Conservation (phyloP, 2,888 invertebrate species). For the Lacanobia wlatinum region DNA sequence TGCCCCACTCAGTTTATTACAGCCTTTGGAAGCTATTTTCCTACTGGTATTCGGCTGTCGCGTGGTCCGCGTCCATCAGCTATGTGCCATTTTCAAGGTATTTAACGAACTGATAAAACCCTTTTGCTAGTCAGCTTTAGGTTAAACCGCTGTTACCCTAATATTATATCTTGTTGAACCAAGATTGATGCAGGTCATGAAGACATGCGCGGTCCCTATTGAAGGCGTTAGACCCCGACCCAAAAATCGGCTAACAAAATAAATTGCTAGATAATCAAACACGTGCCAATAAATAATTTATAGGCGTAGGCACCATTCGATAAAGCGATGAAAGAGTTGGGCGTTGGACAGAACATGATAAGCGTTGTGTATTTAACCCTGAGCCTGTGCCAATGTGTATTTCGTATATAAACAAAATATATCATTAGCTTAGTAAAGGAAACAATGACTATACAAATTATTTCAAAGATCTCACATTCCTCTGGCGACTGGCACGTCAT, state of each 20-base stretch:
- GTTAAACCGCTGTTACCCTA: neutral
- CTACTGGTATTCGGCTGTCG: neutral
- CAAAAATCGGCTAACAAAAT: neutral
- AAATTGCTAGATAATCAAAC: slow-evolving; percentile 12
- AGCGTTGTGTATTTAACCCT: slow-evolving; percentile 31
- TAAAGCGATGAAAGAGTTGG: slow-evolving; percentile 30
- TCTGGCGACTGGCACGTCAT: slow-evolving; percentile 15
- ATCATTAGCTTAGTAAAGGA: slow-evolving; percentile 18
- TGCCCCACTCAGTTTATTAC: neutral
- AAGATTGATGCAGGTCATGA: neutral
- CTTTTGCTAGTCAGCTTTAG: neutral
- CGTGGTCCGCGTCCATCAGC: neutral
- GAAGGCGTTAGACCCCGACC: neutral
- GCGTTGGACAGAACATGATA: slow-evolving; percentile 30
- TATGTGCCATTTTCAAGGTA: neutral
- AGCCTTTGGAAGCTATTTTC: neutral
- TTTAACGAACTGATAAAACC: neutral
- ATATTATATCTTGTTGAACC: neutral
- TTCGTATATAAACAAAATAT: slow-evolving; percentile 29
- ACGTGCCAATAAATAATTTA: slow-evolving; percentile 20
- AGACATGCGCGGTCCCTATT: neutral
- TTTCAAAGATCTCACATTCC: slow-evolving; percentile 27
- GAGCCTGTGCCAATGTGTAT: slow-evolving; percentile 40
- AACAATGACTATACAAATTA: slow-evolving; percentile 15
- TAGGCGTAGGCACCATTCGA: slow-evolving; percentile 10